These are phyloP conservation scores for Nibea coibor DNA, from an alignment of 2,113 vertebrate genomes.

Conservation along the genomic window DNA sequence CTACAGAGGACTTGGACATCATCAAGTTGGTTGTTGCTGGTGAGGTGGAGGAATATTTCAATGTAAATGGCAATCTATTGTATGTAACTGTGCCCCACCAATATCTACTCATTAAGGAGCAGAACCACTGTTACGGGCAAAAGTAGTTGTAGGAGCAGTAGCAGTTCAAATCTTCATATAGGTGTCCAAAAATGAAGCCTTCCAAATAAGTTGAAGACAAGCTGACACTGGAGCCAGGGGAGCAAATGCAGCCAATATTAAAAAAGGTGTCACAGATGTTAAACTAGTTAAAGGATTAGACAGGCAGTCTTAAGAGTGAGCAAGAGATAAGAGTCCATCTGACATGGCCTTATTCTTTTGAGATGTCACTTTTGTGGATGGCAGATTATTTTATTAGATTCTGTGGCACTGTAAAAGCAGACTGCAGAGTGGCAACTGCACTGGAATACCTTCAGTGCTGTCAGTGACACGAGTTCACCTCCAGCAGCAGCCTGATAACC, in stretches of 20 bases:
- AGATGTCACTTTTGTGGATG: slow-evolving; percentile 8
- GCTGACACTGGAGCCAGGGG: neutral
- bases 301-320: slow-evolving; percentile 10
- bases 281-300: slow-evolving; percentile 51
- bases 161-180: no score
- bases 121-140: no score
- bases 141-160: no score
- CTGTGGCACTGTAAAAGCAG: neutral
- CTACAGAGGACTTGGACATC: no score
- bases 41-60: no score
- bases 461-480: slow-evolving; percentile 24
- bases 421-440: neutral
- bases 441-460: neutral
- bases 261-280: slow-evolving; percentile 13
- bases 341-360: slow-evolving; percentile 6
- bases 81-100: no score
- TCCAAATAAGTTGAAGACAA: neutral
- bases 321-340: slow-evolving; percentile 16
- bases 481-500: slow-evolving; percentile 22
- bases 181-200: no score
- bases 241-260: slow-evolving; percentile 7
- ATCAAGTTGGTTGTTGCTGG: no score
- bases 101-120: no score
- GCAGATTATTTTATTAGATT: neutral
- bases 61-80: no score